Evolutionary conservation across 2,888 invertebrate genomes (phyloP).

Genomic region (Pemphredon lugubris): DNA sequence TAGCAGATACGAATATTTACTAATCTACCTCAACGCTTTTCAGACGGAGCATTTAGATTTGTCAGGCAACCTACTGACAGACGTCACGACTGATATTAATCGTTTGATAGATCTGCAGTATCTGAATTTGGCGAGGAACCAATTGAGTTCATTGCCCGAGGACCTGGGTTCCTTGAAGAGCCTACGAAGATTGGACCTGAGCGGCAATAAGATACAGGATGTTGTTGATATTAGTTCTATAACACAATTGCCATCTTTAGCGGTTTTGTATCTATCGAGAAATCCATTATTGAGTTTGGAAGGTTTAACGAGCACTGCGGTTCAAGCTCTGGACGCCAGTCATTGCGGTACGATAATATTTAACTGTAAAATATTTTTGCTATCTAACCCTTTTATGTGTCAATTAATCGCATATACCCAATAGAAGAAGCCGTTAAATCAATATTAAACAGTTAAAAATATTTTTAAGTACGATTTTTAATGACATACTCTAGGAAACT

Average conservation of each 20-base stretch:
- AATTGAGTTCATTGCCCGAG: slow-evolving; percentile 82
- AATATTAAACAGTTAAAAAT: no score
- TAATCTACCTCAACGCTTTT: slow-evolving; percentile 9
- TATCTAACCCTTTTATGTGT: no score
- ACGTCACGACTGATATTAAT: slow-evolving; percentile 81
- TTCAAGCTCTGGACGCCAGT: slow-evolving; percentile 84
- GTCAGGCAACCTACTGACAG: slow-evolving; percentile 84
- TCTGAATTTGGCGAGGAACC: slow-evolving; percentile 83
- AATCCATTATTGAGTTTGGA: slow-evolving; percentile 84
- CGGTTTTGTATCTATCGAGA: slow-evolving; percentile 84
- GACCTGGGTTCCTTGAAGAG: slow-evolving; percentile 83
- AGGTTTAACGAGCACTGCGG: slow-evolving; percentile 83
- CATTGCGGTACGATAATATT: slow-evolving; percentile 82
- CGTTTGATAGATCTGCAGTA: slow-evolving; percentile 81
- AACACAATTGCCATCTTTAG: slow-evolving; percentile 80
- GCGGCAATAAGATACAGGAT: slow-evolving; percentile 84
- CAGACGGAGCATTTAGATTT: slow-evolving; percentile 86
- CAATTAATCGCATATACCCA: no score
- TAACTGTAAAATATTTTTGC: neutral
- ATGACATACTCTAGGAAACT: no score
- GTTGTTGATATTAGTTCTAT: slow-evolving; percentile 77
- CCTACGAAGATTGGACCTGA: slow-evolving; percentile 85
- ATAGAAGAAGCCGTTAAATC: no score
- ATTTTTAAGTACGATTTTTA: neutral
- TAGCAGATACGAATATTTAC: no score